phyloP scores from a whole-genome alignment of 92 coral and sea anemone species.

The Parazoanthus swiftii region DNA sequence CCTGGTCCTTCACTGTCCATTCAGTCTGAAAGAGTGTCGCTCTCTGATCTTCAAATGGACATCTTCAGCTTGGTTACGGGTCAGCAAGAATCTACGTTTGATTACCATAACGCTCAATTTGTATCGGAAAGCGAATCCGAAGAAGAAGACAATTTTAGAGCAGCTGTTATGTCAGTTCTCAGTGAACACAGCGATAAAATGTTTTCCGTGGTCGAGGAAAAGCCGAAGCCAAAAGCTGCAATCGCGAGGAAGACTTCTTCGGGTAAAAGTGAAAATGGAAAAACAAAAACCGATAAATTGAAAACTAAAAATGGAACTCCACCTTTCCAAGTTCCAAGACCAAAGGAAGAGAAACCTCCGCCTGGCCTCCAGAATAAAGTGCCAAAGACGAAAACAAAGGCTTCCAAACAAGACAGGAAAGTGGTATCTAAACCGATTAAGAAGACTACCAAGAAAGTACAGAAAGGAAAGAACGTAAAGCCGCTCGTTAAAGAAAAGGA shows the following conservation, averaged over 20 bases:
- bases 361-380: conserved; percentile 60
- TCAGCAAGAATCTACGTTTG: conserved; percentile 56
- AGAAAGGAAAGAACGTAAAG: conserved; percentile 34
- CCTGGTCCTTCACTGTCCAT: conserved; percentile 66
- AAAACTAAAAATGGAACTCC: conserved; percentile 51
- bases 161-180: conserved; percentile 73
- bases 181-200: conserved; percentile 63
- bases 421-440: conserved; percentile 19
- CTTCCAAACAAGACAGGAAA: conserved; percentile 31
- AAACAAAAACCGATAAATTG: conserved; percentile 17
- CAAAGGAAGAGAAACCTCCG: conserved; percentile 71
- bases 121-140: conserved; percentile 61
- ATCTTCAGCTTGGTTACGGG: conserved; percentile 63
- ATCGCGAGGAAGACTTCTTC: conserved; percentile 41
- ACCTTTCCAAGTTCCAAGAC: conserved; percentile 81
- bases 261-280: conserved; percentile 42
- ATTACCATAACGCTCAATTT: conserved; percentile 58
- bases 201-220: conserved; percentile 35
- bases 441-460: conserved; percentile 27
- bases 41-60: conserved; percentile 70
- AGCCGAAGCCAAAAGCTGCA: conserved; percentile 39
- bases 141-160: conserved; percentile 65
- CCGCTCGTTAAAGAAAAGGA: conserved; percentile 50
- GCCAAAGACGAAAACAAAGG: conserved; percentile 40
- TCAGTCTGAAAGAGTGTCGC: conserved; percentile 70